These are phyloP conservation scores for Andricus quercusramuli DNA, from an alignment of 2,888 invertebrate species.

Conservation along the genomic window DNA sequence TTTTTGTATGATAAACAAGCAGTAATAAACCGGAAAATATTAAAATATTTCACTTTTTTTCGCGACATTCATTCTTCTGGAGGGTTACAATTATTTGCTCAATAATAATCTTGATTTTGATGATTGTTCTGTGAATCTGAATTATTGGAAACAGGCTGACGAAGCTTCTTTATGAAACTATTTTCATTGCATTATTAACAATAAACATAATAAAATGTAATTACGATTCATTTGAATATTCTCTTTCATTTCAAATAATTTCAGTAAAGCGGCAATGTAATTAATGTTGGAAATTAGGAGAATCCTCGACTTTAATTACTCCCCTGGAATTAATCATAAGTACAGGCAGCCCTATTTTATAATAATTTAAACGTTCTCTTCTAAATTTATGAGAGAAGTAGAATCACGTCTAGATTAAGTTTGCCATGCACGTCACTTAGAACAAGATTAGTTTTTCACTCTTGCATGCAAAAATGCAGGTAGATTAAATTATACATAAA, in stretches of 20 bases:
- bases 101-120: too few relatives aligned
- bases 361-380: neutral
- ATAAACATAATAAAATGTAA: neutral
- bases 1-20: slow-evolving; percentile 33
- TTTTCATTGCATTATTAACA: too few relatives aligned
- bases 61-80: neutral
- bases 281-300: neutral
- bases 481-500: neutral
- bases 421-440: neutral
- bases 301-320: neutral
- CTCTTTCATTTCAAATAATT: neutral
- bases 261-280: neutral
- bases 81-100: too few relatives aligned
- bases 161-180: too few relatives aligned
- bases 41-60: slow-evolving; percentile 17
- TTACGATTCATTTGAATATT: neutral
- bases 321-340: neutral
- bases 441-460: neutral
- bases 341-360: neutral
- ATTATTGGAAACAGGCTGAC: too few relatives aligned
- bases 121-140: too few relatives aligned
- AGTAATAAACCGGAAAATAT: slow-evolving; percentile 36
- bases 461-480: neutral
- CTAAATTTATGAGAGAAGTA: neutral
- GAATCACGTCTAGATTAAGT: neutral